Base-by-base conservation (phyloP, 2,797 vertebrate genomes). In the Neoniphon sammara region DNA sequence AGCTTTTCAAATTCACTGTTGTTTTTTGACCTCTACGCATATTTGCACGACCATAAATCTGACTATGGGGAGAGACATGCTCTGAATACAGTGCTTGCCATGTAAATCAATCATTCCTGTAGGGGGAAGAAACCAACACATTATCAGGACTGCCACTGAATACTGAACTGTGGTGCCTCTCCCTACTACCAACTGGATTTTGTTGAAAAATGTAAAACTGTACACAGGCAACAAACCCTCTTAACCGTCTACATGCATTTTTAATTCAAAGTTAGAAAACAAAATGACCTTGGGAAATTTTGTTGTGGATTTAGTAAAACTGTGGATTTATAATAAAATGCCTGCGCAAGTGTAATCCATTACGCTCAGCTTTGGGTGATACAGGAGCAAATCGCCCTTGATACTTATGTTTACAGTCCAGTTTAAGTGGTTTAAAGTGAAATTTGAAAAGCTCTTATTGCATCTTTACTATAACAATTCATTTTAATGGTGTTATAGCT, bases 71-170 rank as follows among this genome's bases (percentile, higher is more conserved):
- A 82, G 80, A 82, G 83, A 82, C 88, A 81, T 72, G 81, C 81
- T 87, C 80, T 83, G 85, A 86, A 86, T 87, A 70, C 53, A 60
- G 55, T 56, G 49, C 70, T 85, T 72, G 77, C 63, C 78, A 90
- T 89, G 84, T 85, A 87, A 88, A 93, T 92, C 83, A 87, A 86
- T 91, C 85, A 85, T 71, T 79, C 64, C 71, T 85, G 70, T 42
- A 63, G 44, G 52, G 36, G 59, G 18, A 25, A 64, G 65, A 76
- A 76, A 67, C 66, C 69, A 54, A 25, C 68, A 75, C 60, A 80
- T 57, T 55, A 14, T 62, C 69, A 66, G 53, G 25, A 61, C 71
- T 55, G 69, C 56, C 2, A 10, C 71, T 70, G 69, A 78, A 88
- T 63, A 62, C 82, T 84, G 64, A 84, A 70, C 64, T 62, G 34